Conservation (phyloP, 2,797 vertebrate species). For the Serranus cabrilla region DNA sequence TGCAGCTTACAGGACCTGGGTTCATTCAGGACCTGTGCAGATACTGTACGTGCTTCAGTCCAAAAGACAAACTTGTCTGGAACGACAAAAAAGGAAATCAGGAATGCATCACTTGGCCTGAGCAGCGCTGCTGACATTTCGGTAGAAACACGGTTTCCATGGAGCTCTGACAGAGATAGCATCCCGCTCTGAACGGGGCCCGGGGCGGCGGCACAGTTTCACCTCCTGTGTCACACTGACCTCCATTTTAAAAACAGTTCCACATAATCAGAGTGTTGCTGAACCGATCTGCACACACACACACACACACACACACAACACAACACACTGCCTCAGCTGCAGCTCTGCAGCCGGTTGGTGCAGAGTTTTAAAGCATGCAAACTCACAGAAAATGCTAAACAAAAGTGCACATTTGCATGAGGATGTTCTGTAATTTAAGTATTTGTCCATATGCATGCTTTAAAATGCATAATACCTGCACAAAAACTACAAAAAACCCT, state of each 20-base stretch:
- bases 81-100: neutral
- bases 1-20: too few relatives aligned
- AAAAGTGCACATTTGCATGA: neutral
- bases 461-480: neutral
- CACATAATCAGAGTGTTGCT: slow-evolving; percentile 9
- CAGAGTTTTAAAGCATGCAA: neutral
- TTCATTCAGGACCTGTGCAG: neutral
- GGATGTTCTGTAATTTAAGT: neutral
- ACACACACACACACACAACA: neutral
- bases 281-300: neutral
- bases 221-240: slow-evolving; percentile 58
- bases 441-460: neutral
- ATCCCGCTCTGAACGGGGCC: slow-evolving; percentile 16
- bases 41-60: neutral
- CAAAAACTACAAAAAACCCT: neutral
- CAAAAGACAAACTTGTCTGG: neutral
- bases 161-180: slow-evolving; percentile 13
- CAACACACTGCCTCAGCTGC: neutral
- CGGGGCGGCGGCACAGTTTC: slow-evolving; percentile 1
- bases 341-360: too few relatives aligned
- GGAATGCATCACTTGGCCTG: neutral
- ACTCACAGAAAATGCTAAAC: neutral
- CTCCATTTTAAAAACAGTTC: slow-evolving; percentile 40
- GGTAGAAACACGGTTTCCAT: neutral
- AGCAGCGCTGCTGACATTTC: neutral